Evolutionary conservation across 2,113 vertebrate genomes (phyloP), one percentile per base, ranked within the genome.

Genomic region (Megaceryle maxima): DNA sequence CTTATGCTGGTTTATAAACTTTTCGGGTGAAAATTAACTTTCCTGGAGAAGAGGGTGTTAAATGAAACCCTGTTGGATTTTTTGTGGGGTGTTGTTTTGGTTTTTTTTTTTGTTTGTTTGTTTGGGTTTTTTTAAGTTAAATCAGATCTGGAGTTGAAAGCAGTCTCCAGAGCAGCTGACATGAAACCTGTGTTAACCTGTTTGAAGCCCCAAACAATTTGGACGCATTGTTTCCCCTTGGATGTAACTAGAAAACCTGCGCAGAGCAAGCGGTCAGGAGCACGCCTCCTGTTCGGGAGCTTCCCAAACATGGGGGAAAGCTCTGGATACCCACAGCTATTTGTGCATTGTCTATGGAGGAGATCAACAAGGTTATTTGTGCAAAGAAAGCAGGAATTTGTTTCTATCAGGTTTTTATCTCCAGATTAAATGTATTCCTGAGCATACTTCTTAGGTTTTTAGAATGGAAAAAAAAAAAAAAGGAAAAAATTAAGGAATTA

Each of bases 161-260:
- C 44, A 74, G 10, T 92, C 94, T 95, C 74, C 22, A 76, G 90
- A 96, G 84, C 75, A 66, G 87, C 94, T 97, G 96, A 85, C 20
- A 4, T 4, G 83, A 75, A 88, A 69, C 68, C 96, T 69, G 17
- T 39, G 43, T 75, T 69, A 92, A 81, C 63, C 67, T 81, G 48
- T 94, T 76, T 50, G 85, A 93, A 88, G 63, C 48, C 63, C 73
- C 77, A 50, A 51, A 76, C 87, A 51, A 48, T 90, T 82, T 56
- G 75, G 84, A 76, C 37, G 51, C 81, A 66, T 92, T 95, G 92
- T 96, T 94, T 66, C 43, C 78, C 81, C 93, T 35, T 24, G 33
- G n/a, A 8, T 83, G 31, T 29, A n/a, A 50, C 59, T 51, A 73
- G 67, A 95, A 93, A 93, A 95, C 76, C 59, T 62, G 55, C 3